Percentiles rank a stretch among this genome's conserved stretches.
Evolutionary conservation across 30 jellyfish, hydroid and myxozoan species (phyloP).

Genomic region (Catostylus mosaicus): DNA sequence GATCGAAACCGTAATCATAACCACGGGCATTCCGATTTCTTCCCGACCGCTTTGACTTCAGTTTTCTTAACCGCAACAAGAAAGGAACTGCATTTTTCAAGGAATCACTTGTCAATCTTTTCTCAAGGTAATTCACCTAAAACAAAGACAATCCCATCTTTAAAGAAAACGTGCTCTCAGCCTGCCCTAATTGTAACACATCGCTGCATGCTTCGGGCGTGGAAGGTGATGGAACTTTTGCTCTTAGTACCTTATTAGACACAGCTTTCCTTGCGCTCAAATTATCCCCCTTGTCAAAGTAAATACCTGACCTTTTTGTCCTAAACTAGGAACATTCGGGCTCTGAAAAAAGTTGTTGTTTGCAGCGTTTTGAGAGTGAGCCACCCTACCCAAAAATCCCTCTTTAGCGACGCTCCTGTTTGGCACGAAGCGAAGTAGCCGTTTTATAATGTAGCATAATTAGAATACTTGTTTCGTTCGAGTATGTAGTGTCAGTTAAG

Average conservation of each 20-base stretch:
- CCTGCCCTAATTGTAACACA: too few relatives aligned
- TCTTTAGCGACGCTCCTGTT: too few relatives aligned
- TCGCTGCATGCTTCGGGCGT: too few relatives aligned
- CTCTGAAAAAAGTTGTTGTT: too few relatives aligned
- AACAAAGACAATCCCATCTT: background rate
- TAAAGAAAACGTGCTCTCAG: background rate
- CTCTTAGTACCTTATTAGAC: background rate
- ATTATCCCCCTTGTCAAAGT: background rate
- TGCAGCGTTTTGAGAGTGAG: too few relatives aligned
- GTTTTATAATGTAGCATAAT: too few relatives aligned
- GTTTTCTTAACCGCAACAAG: background rate
- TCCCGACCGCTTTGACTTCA: background rate
- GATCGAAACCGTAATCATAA: background rate
- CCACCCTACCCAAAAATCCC: too few relatives aligned
- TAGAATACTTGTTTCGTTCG: too few relatives aligned
- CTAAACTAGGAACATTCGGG: too few relatives aligned
- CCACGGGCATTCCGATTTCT: conserved; percentile 35
- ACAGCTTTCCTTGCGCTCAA: background rate
- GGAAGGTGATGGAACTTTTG: too few relatives aligned
- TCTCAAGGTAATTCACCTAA: conserved; percentile 28
- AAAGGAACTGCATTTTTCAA: background rate
- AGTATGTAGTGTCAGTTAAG: too few relatives aligned
- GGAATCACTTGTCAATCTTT: background rate
- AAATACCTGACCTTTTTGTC: background rate
- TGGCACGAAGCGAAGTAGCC: too few relatives aligned